Percentiles rank a stretch among this genome's conserved stretches.
These are phyloP conservation scores for Stenodema calcarata DNA, from an alignment of 2,888 invertebrate species.

Conservation along the genomic window DNA sequence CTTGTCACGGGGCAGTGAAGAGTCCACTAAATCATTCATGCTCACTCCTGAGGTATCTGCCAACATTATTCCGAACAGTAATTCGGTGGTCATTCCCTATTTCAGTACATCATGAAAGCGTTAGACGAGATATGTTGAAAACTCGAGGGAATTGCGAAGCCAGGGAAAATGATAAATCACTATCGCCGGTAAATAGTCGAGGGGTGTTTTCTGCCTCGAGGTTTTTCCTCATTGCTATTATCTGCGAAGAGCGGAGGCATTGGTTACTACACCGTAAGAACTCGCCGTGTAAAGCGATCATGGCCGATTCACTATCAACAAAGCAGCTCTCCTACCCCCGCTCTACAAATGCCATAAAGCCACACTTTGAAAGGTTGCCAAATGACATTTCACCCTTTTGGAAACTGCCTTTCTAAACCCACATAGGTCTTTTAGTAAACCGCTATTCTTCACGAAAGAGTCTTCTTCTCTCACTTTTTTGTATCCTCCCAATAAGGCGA, in stretches of 20 bases:
- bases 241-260: not conserved
- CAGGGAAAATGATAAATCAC: not conserved
- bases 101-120: no score
- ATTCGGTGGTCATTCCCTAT: no score
- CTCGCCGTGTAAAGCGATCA: conserved; percentile 1
- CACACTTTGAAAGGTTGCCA: conserved; percentile 42
- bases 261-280: not conserved
- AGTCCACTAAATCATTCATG: no score
- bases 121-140: not conserved
- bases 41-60: no score
- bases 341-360: conserved; percentile 36
- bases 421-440: conserved; percentile 27
- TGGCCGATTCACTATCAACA: conserved; percentile 29
- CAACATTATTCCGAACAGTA: no score
- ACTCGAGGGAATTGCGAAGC: not conserved
- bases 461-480: no score
- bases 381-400: conserved; percentile 39
- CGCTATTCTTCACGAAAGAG: not conserved
- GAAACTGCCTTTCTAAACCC: conserved; percentile 28
- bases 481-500: no score
- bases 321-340: not conserved
- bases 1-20: no score
- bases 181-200: not conserved
- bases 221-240: not conserved
- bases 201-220: not conserved